Conservation (phyloP, 2,113 vertebrate genomes). For the Apus apus region DNA sequence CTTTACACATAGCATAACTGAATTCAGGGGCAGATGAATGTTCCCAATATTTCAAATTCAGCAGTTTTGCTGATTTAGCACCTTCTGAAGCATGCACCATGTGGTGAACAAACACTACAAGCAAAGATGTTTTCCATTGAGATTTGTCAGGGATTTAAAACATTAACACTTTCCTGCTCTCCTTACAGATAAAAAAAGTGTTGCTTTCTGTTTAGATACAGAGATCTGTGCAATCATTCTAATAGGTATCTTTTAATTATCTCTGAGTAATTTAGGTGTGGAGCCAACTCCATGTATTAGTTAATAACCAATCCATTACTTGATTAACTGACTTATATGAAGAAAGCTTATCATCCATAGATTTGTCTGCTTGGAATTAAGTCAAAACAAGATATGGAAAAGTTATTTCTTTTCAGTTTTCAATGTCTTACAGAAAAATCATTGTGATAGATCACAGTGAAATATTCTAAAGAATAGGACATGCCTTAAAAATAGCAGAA, state of each 20-base stretch:
- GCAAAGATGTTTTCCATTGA: conserved; percentile 54
- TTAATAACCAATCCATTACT: conserved; percentile 54
- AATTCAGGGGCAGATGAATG: conserved; percentile 33
- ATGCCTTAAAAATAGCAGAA: conserved; percentile 10
- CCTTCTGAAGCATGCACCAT: conserved; percentile 34
- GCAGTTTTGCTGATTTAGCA: conserved; percentile 58
- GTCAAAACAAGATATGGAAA: conserved; percentile 22
- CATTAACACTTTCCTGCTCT: conserved; percentile 37
- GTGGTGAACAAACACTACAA: conserved; percentile 38
- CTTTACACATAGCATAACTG: conserved; percentile 14
- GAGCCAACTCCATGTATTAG: conserved; percentile 26
- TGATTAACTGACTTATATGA: conserved; percentile 44
- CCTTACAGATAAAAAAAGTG: neutral
- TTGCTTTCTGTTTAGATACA: neutral
- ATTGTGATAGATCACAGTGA: neutral
- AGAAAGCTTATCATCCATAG: conserved; percentile 34
- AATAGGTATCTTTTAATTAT: conserved; percentile 39
- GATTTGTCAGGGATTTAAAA: conserved; percentile 27
- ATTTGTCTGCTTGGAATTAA: conserved; percentile 47
- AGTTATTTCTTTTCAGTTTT: neutral
- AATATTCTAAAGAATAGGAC: neutral
- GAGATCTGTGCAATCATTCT: conserved; percentile 26
- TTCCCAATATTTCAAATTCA: conserved; percentile 43
- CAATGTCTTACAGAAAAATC: neutral
- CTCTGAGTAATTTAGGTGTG: neutral